Evolutionary conservation across 2,113 vertebrate genomes (phyloP).

Genomic region (Podarcis cretensis): DNA sequence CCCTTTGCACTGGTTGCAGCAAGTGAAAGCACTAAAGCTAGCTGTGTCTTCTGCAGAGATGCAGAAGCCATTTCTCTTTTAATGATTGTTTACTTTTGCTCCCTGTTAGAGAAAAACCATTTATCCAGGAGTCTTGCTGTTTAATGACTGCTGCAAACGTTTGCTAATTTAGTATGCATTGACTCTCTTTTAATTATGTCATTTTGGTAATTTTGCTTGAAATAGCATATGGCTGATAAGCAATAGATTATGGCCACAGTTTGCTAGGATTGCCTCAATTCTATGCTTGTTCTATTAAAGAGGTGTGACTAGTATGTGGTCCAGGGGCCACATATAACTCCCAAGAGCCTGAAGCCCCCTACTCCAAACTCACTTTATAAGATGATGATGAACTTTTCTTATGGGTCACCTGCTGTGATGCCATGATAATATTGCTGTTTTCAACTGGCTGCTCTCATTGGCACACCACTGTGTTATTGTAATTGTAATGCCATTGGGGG

Average conservation of each 20-base stretch:
- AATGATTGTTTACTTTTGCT: neutral
- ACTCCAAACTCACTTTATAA: no score
- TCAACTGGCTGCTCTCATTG: no score
- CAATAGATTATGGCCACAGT: no score
- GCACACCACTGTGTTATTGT: no score
- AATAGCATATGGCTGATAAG: neutral
- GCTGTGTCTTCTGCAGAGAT: neutral
- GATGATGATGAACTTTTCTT: no score
- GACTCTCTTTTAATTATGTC: neutral
- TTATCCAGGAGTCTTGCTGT: neutral
- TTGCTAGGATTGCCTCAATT: neutral
- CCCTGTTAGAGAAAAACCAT: neutral
- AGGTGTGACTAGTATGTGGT: no score
- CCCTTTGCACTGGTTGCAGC: neutral
- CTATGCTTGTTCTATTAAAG: neutral
- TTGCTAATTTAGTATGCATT: conserved; percentile 3
- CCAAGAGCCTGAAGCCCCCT: no score
- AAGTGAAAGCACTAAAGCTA: no score
- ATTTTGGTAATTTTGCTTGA: neutral
- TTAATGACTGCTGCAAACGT: neutral
- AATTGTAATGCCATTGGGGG: no score
- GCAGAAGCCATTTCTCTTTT: neutral
- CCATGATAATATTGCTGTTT: no score
- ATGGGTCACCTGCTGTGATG: no score
- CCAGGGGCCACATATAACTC: no score